These are phyloP conservation scores for Andinoacara biseriatus DNA, from an alignment of 2,113 vertebrate species.

Conservation along the genomic window DNA sequence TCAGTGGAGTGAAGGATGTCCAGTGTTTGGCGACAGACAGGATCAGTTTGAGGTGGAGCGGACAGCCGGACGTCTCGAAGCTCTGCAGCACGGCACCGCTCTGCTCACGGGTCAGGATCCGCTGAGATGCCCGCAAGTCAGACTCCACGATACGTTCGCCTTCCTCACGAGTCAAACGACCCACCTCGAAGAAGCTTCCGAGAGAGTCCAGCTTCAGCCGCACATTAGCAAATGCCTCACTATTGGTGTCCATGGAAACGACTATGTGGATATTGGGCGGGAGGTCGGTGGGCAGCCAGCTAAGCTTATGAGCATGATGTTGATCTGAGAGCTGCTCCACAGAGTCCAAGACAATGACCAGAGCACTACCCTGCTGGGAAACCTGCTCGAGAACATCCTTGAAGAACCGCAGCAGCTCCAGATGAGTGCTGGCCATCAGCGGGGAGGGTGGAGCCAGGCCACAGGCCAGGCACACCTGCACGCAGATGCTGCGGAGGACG, in stretches of 20 bases:
- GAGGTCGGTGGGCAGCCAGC: slow-evolving; percentile 81
- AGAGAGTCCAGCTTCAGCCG: slow-evolving; percentile 30
- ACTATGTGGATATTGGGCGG: slow-evolving; percentile 81
- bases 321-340: slow-evolving; percentile 77
- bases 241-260: slow-evolving; percentile 73
- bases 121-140: slow-evolving; percentile 49
- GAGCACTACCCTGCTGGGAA: slow-evolving; percentile 69
- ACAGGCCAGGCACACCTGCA: slow-evolving; percentile 80
- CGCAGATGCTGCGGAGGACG: slow-evolving; percentile 78
- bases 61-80: slow-evolving; percentile 73
- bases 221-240: slow-evolving; percentile 56
- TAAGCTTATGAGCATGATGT: slow-evolving; percentile 49
- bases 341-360: slow-evolving; percentile 82
- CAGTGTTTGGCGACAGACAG: slow-evolving; percentile 79
- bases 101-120: slow-evolving; percentile 71
- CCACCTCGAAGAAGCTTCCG: slow-evolving; percentile 72
- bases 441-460: slow-evolving; percentile 71
- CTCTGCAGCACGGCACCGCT: slow-evolving; percentile 57
- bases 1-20: slow-evolving; percentile 72
- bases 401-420: slow-evolving; percentile 77
- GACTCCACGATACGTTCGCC: slow-evolving; percentile 71
- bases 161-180: slow-evolving; percentile 69
- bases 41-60: slow-evolving; percentile 79
- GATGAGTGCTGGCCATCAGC: slow-evolving; percentile 61
- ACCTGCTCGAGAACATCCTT: slow-evolving; percentile 70